Base-by-base conservation (phyloP, 1,140 invertebrate species). In the Hermatobates lingyangjiaoensis region DNA sequence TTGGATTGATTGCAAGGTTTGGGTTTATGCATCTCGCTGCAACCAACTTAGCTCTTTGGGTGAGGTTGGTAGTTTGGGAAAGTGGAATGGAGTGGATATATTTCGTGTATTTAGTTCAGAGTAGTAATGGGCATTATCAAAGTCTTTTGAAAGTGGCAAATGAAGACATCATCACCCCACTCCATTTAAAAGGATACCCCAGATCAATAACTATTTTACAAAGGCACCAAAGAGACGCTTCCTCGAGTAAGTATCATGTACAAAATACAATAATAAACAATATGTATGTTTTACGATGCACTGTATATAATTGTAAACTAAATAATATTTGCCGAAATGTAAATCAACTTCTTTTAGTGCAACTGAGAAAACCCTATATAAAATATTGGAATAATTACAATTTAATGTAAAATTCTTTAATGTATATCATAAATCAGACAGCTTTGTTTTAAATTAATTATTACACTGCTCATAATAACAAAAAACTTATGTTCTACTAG, bases 11-110 rank as follows among this genome's bases (percentile, higher is more conserved):
- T 20, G 72, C 73, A 2, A 62, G 73, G 54, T 73, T 75, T 56
- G 70, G 74, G 4, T 73, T 77, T 54, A 76, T 74, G 58, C 75
- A 77, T 55, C 61, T 77, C 14, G 69, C 74, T 3, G 75, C 74
- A 0, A 76, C 75, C 0, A 77, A 77, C 58, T 58, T 77, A 5
- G 72, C 74, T 0, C 61, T 77, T 21, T 77, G 75, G 75, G 61
- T 70, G 12, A 67, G 74, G n/a, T 61, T 74, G n/a, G 66, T 77
- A 15, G 69, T 76, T 24, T 76, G 74, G 74, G 74, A 76, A 55
- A 71, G 69, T 1, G 70, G 69, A 0, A 68, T 70, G 30, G 71
- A 73, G 52, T 73, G 70, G 70, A 71, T 68, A 0, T 72, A 73
- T 42, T 71, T 68, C 28, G 66, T 73, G 2, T 64, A 72, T 44